Conservation (phyloP, 2,113 vertebrate genomes). For the Piaya cayana region DNA sequence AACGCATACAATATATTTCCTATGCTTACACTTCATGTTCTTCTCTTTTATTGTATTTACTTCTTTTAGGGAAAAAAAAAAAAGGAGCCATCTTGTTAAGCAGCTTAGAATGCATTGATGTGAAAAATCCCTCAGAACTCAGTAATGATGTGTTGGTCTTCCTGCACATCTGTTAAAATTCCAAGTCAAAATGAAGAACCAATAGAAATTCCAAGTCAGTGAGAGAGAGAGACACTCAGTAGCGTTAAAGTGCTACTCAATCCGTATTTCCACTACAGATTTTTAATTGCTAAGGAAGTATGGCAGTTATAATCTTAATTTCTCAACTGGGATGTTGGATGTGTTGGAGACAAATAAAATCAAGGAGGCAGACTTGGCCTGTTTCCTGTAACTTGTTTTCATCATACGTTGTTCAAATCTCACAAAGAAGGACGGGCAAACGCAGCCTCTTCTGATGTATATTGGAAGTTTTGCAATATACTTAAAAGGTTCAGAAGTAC, state of each 20-base stretch:
- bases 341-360: not conserved
- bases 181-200: not conserved
- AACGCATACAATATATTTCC: not conserved
- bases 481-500: not conserved
- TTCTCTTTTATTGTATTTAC: not conserved
- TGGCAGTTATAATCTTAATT: not conserved
- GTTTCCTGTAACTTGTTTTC: not conserved
- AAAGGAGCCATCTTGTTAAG: not conserved
- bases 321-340: fast-evolving
- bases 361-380: not conserved
- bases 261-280: not conserved
- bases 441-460: not conserved
- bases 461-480: not conserved
- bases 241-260: not conserved
- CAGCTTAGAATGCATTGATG: not conserved
- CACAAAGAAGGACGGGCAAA: not conserved
- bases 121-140: constrained; percentile 14
- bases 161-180: constrained; percentile 15
- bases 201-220: constrained; percentile 18
- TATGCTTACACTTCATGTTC: not conserved
- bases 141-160: not conserved
- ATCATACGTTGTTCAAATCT: not conserved
- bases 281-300: not conserved
- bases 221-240: not conserved
- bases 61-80: not conserved